A percentile compares a stretch with the other conserved stretches of the same genome.
Evolutionary conservation across 2,113 vertebrate genomes (phyloP).

Genomic region (Desmodus rotundus): DNA sequence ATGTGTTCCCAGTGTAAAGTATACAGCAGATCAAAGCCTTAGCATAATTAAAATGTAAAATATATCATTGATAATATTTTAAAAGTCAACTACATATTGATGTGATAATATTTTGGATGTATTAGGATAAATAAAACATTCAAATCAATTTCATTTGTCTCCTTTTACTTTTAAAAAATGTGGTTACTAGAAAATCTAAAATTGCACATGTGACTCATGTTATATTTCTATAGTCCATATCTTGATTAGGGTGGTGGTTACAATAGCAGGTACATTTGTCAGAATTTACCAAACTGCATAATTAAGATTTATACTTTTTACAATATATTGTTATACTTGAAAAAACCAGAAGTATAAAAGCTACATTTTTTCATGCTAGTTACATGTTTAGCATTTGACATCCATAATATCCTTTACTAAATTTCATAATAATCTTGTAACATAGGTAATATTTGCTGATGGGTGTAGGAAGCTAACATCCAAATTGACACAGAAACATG

Average conservation of each 20-base stretch:
- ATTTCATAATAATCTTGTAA: neutral
- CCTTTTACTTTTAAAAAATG: neutral
- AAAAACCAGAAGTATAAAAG: slow-evolving; percentile 32
- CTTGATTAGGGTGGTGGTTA: neutral
- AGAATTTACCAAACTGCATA: neutral
- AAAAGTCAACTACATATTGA: neutral
- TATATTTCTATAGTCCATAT: neutral
- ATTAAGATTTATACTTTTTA: neutral
- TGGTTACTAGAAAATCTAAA: neutral
- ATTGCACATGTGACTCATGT: neutral
- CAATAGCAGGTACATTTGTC: neutral
- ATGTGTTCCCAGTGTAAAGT: neutral
- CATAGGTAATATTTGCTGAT: neutral
- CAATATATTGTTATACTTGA: neutral
- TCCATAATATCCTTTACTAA: neutral
- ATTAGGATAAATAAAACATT: neutral
- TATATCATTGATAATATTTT: neutral
- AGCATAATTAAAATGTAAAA: neutral
- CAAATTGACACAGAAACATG: neutral
- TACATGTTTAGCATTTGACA: neutral
- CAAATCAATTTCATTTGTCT: neutral
- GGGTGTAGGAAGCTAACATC: neutral
- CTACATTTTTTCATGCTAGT: neutral
- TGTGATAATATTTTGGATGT: slow-evolving; percentile 1
- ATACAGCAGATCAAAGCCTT: neutral